phyloP scores from a whole-genome alignment of 2,113 vertebrate species.

The Aspiorhynchus laticeps region DNA sequence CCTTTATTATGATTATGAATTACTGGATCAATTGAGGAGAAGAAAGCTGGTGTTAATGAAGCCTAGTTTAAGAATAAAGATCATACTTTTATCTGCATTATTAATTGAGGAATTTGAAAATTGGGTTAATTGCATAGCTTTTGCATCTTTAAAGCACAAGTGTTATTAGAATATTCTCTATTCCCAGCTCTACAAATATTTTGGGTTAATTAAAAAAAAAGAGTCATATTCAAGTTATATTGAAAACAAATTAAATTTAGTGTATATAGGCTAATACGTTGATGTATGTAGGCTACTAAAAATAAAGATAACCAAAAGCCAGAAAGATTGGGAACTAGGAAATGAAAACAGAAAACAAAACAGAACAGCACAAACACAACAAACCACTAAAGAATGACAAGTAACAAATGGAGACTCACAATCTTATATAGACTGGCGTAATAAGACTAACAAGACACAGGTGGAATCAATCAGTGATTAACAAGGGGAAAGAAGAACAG shows the following conservation, averaged over 20 bases:
- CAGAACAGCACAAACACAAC: too few species aligned
- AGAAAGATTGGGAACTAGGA: too few species aligned
- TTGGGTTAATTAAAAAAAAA: not conserved
- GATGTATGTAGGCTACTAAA: too few species aligned
- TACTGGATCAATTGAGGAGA: constrained; percentile 3
- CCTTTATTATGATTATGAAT: constrained; percentile 8
- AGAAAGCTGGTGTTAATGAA: not conserved
- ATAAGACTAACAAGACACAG: not conserved
- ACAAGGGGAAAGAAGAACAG: not conserved
- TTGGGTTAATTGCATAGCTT: not conserved
- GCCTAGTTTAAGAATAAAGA: not conserved
- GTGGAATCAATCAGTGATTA: not conserved
- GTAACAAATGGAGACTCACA: too few species aligned
- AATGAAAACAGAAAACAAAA: too few species aligned
- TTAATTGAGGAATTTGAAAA: not conserved
- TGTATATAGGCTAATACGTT: too few species aligned
- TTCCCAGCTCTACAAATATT: not conserved
- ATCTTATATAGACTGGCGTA: not conserved
- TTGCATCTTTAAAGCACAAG: not conserved
- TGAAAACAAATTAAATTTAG: too few species aligned
- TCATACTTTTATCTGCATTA: not conserved
- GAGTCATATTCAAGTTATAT: not conserved
- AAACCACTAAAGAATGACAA: too few species aligned
- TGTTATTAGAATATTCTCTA: not conserved
- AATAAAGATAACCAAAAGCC: too few species aligned